phyloP scores from a whole-genome alignment of 2,113 vertebrate species.

The Pedetes capensis region DNA sequence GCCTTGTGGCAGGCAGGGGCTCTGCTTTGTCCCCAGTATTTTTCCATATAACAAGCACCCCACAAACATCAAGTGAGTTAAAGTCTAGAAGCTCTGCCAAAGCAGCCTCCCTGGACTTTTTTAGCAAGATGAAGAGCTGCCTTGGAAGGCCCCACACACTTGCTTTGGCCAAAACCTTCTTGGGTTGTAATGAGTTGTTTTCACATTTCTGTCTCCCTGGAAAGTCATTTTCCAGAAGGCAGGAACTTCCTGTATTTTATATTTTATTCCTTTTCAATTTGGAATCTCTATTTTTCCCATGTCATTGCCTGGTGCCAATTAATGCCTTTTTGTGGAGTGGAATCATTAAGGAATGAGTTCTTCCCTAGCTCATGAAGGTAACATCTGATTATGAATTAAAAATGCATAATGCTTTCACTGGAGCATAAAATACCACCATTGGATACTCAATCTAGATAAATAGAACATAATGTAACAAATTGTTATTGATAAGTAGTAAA shows the following conservation, averaged over 20 bases:
- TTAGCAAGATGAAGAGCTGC: neutral
- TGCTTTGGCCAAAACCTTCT: neutral
- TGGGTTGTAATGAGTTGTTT: neutral
- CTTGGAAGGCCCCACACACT: neutral
- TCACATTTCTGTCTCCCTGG: neutral
- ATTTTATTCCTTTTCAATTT: neutral
- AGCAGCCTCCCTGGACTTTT: neutral
- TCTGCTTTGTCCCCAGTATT: neutral
- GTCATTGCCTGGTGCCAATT: neutral
- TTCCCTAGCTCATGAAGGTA: neutral
- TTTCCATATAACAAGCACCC: neutral
- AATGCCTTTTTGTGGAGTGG: neutral
- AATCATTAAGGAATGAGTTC: neutral
- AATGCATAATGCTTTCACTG: neutral
- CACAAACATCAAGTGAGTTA: rapidly evolving
- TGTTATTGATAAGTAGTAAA: neutral
- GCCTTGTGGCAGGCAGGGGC: neutral
- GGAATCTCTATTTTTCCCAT: neutral
- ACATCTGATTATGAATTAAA: neutral
- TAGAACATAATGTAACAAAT: neutral
- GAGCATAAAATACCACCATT: neutral
- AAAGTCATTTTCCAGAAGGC: neutral
- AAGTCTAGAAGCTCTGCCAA: neutral
- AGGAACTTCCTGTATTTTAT: neutral
- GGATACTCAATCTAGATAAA: neutral